Evolutionary conservation across 2,888 invertebrate genomes (phyloP).

Genomic region (Dasypolia templi): DNA sequence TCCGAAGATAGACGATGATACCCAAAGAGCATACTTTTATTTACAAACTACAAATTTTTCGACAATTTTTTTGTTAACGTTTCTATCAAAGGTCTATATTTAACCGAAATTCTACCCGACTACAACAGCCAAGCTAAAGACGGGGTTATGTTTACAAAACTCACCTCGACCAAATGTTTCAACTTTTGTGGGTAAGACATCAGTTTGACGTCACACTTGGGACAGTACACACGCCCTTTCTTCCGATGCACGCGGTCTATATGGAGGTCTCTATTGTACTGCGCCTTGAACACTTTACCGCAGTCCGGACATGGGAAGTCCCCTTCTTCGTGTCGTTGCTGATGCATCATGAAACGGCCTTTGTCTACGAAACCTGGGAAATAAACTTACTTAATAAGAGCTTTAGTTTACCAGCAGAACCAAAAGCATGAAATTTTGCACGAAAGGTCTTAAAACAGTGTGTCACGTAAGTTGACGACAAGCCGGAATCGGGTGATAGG

Average conservation of each 20-base stretch:
- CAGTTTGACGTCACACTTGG: conserved; percentile 83
- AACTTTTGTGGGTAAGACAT: conserved; percentile 87
- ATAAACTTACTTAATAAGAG: neutral
- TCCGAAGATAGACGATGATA: no score
- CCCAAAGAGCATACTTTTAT: no score
- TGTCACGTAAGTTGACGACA: no score
- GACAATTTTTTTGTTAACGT: no score
- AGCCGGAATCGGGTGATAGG: no score
- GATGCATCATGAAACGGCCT: conserved; percentile 84
- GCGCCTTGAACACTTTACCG: conserved; percentile 83
- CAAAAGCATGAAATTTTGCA: no score
- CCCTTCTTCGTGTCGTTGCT: conserved; percentile 81
- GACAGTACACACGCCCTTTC: conserved; percentile 83
- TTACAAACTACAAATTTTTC: no score
- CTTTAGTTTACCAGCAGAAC: neutral
- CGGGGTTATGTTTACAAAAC: neutral
- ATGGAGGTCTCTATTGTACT: conserved; percentile 74
- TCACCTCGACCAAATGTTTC: conserved; percentile 84
- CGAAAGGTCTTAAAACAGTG: no score
- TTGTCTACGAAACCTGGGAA: conserved; percentile 72
- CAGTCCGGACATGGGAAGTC: conserved; percentile 84
- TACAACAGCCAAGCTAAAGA: neutral
- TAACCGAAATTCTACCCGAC: no score
- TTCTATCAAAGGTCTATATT: no score
- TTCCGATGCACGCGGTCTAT: conserved; percentile 82